Percentiles rank a stretch among this genome's conserved stretches.
Evolutionary conservation across 2,888 invertebrate genomes (phyloP).

Genomic region (Calliphora vomitoria): DNA sequence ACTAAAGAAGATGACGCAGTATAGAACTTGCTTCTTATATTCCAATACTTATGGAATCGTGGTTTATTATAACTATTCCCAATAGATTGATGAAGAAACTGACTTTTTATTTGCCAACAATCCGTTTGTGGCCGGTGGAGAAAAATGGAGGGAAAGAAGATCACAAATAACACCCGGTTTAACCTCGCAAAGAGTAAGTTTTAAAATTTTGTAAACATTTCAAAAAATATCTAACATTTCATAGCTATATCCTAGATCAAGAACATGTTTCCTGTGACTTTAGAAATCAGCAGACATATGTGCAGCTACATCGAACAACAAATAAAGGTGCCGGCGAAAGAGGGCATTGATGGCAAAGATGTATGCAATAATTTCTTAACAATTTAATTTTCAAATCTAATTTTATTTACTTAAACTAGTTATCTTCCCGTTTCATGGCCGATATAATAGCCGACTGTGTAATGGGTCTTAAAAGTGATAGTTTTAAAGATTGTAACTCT

Average conservation of each 20-base stretch:
- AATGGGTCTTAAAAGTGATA: slow-evolving; percentile 84
- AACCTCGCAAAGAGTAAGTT: slow-evolving; percentile 84
- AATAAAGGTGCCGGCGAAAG: slow-evolving; percentile 76
- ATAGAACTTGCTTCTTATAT: too few species aligned
- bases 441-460: slow-evolving; percentile 85
- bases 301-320: slow-evolving; percentile 82
- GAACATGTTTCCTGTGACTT: slow-evolving; percentile 85
- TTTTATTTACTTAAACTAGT: slow-evolving; percentile 73
- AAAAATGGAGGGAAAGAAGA: slow-evolving; percentile 85
- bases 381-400: too few species aligned
- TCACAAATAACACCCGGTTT: slow-evolving; percentile 85
- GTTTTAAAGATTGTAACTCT: slow-evolving; percentile 75
- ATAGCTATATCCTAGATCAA: slow-evolving; percentile 79
- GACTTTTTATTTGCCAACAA: slow-evolving; percentile 85
- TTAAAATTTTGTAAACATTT: background rate
- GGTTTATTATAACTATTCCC: background rate
- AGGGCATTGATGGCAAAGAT: slow-evolving; percentile 84
- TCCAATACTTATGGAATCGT: too few species aligned
- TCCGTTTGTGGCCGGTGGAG: slow-evolving; percentile 85
- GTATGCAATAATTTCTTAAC: slow-evolving; percentile 64
- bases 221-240: too few species aligned
- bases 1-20: too few species aligned
- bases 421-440: slow-evolving; percentile 81
- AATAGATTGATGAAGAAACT: slow-evolving; percentile 79
- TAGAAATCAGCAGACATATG: slow-evolving; percentile 83